Evolutionary conservation across 2,113 vertebrate species (phyloP), one percentile per base, ranked within the genome.

Genomic region (Antennarius striatus): DNA sequence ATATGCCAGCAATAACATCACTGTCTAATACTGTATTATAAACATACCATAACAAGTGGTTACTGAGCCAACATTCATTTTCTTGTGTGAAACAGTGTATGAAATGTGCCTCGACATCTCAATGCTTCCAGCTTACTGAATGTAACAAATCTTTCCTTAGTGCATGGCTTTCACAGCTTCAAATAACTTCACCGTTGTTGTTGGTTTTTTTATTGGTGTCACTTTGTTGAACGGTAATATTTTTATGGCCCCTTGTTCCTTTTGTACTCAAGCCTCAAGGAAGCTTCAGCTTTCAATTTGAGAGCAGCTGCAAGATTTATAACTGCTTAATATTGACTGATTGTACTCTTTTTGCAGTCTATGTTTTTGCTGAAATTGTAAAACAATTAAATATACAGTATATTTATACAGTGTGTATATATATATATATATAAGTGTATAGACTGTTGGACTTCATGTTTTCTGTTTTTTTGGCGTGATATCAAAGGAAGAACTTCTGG

Each of bases 51-150:
- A 71, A 84, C 43, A 77, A 32, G 15, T 14, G 39, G 60, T 64
- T 74, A 76, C 53, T 75, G 63, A 73, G 73, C 46, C 28, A 17
- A 49, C 47, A 58, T 58, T 49, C 3, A 62, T 69, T 82, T 39
- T 58, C 54, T 7, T 80, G 57, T 73, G 42, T 84, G 45, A 82
- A 82, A 42, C 60, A 69, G 69, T 80, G 43, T 77, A 75, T n/a
- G 86, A 79, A 71, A 81, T 71, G 81, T 90, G 86, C 89, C 84
- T 90, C 82, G 52, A 62, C 47, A 79, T 64, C 72, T 86, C 17
- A 16, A 87, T 85, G 80, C 84, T 86, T 88, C 81, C 83, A 88
- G 81, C 77, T 85, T 81, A 72, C 78, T 88, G 84, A 90, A 89
- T 89, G 84, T 88, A 87, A 81, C 14, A 46, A 54, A 61, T 54